Evolutionary conservation across 2,797 vertebrate species (phyloP), one percentile per base, ranked within the genome.

Genomic region (Limosa lapponica): DNA sequence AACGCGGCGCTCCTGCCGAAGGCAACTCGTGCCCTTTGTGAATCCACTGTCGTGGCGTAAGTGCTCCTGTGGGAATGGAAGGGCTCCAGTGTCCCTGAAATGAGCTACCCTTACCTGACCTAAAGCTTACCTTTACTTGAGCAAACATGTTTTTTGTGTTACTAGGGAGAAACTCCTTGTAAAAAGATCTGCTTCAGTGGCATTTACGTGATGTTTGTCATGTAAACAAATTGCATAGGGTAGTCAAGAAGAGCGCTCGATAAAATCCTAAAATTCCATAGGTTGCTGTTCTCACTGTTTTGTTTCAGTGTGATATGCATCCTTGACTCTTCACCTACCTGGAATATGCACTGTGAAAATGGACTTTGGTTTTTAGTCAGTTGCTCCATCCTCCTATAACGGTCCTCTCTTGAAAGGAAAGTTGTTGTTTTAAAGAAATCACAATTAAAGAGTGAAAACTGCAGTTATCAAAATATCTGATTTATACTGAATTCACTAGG

Each of bases 241-340:
- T 22, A 25, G 44, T 79, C 95, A 34, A 90, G 87, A 70, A 11
- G 44, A 66, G 61, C 1, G 27, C 41, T 72, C 0, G 65, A 90
- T 95, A 89, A 94, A 94, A 48, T 37, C n/a, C 75, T 39, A 13
- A 16, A n/a, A 24, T 83, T 82, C 85, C 52, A 82, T 72, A 85
- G 95, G 92, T 85, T 86, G 71, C 36, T 10, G 4, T 44, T 71
- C 28, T 54, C n/a, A 4, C 73, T 67, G 89, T 34, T 87, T 22
- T 52, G 55, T 75, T 87, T 58, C 73, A 10, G 64, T 59, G 74
- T 2, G 44, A 34, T 30, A 8, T 1, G 32, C 67, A 66, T 89
- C 95, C 95, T 93, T 95, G 95, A 95, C 94, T 94, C 82, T 92
- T 96, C 91, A 92, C 92, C 94, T 15, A 83, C 71, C 71, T 54